phyloP scores from a whole-genome alignment of 2,888 invertebrate genomes.

The Leuctra nigra region DNA sequence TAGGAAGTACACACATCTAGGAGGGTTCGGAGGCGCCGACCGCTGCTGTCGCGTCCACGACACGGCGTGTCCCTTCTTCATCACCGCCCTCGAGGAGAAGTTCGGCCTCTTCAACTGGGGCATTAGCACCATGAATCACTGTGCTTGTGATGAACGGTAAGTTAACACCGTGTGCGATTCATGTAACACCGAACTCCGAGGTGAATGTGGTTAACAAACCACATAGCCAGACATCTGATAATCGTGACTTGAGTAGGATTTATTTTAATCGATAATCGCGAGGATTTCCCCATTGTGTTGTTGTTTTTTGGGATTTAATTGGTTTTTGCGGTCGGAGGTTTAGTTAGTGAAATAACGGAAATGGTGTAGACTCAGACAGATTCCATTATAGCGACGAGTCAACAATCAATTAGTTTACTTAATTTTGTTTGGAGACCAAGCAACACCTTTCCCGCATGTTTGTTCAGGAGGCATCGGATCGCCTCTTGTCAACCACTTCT shows the following conservation, averaged over 20 bases:
- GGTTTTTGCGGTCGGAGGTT: neutral
- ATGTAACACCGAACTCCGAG: no score
- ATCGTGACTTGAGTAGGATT: no score
- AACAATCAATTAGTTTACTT: constrained; percentile 9
- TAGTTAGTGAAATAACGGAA: neutral
- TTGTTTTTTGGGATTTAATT: neutral
- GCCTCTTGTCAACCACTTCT: neutral
- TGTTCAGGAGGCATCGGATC: neutral
- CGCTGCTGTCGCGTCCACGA: constrained; percentile 79
- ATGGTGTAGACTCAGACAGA: constrained; percentile 1
- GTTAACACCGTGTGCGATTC: constrained; percentile 32
- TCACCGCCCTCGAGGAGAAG: constrained; percentile 74
- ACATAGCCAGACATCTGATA: no score
- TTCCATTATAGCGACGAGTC: neutral
- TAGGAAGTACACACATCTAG: constrained; percentile 71
- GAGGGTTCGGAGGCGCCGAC: constrained; percentile 77
- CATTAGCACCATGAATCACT: constrained; percentile 85
- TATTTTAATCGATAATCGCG: no score
- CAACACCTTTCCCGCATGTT: constrained; percentile 11
- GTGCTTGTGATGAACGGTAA: constrained; percentile 86
- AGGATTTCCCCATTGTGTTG: constrained; percentile 1
- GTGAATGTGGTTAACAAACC: no score
- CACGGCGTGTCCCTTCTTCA: constrained; percentile 74
- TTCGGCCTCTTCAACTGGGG: constrained; percentile 86
- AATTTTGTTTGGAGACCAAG: constrained; percentile 10